Evolutionary conservation across 2,113 vertebrate genomes (phyloP).

Genomic region (Scopus umbretta): DNA sequence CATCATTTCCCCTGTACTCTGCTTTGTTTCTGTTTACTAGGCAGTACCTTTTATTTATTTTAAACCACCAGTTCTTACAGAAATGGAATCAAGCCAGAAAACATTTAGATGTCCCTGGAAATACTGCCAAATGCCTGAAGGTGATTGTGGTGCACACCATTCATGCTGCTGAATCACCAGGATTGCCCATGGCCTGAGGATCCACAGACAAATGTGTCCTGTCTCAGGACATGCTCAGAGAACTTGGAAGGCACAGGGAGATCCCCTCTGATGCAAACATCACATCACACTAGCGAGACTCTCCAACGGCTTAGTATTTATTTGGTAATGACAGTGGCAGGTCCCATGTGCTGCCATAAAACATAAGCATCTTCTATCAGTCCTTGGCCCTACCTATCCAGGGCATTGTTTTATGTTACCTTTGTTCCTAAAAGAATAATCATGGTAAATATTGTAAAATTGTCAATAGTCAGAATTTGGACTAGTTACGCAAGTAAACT

Average conservation of each 20-base stretch:
- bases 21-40: neutral
- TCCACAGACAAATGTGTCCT: accelerated
- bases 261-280: neutral
- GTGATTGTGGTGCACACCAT: neutral
- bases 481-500: neutral
- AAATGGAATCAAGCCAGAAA: neutral
- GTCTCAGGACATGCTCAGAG: neutral
- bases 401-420: too few relatives aligned
- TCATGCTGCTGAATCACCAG: neutral
- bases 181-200: neutral
- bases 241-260: neutral
- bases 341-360: neutral
- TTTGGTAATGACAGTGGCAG: too few relatives aligned
- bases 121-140: neutral
- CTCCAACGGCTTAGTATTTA: neutral
- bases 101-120: neutral
- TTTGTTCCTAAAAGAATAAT: neutral
- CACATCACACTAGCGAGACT: neutral
- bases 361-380: neutral
- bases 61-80: neutral
- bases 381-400: neutral
- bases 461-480: neutral
- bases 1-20: neutral
- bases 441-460: neutral
- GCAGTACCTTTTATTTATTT: neutral